Percentiles rank a stretch among this genome's conserved stretches.
Evolutionary conservation across 2,113 vertebrate species (phyloP).

Genomic region (Erpornis zantholeuca): DNA sequence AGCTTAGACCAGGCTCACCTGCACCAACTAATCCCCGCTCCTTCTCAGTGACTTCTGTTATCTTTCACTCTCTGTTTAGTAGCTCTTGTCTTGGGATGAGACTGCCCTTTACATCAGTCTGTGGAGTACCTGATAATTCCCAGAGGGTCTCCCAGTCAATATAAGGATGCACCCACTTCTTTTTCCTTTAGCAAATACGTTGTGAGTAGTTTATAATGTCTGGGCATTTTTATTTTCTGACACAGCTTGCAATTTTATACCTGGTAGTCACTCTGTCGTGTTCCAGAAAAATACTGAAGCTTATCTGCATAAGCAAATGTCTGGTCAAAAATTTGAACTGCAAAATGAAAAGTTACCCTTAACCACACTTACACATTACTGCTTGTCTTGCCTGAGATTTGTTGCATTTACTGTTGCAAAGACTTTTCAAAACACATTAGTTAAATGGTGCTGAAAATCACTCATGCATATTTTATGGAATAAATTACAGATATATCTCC

Average conservation of each 20-base stretch:
- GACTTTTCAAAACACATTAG: constrained; percentile 71
- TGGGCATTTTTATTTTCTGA: constrained; percentile 44
- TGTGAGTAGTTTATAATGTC: constrained; percentile 43
- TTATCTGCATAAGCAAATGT: constrained; percentile 49
- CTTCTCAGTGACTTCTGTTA: not conserved
- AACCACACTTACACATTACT: constrained; percentile 46
- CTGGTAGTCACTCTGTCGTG: constrained; percentile 4
- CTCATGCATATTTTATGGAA: constrained; percentile 68
- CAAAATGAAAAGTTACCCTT: constrained; percentile 51
- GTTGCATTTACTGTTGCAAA: constrained; percentile 69
- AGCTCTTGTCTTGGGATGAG: not conserved
- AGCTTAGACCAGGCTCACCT: not conserved
- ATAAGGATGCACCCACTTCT: not conserved
- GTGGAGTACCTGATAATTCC: not conserved
- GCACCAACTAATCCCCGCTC: not conserved
- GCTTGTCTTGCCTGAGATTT: constrained; percentile 63
- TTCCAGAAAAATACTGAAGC: constrained; percentile 2
- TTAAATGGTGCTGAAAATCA: constrained; percentile 75
- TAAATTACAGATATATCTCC: constrained; percentile 58
- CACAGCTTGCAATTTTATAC: constrained; percentile 40
- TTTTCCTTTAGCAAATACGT: constrained; percentile 7
- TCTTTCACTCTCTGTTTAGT: not conserved
- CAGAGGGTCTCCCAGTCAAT: not conserved
- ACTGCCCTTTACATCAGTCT: not conserved
- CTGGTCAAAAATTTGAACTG: constrained; percentile 50